Percentiles rank a stretch among this genome's conserved stretches.
Conservation (phyloP, 2,113 vertebrate genomes). For the Nicator chloris region DNA sequence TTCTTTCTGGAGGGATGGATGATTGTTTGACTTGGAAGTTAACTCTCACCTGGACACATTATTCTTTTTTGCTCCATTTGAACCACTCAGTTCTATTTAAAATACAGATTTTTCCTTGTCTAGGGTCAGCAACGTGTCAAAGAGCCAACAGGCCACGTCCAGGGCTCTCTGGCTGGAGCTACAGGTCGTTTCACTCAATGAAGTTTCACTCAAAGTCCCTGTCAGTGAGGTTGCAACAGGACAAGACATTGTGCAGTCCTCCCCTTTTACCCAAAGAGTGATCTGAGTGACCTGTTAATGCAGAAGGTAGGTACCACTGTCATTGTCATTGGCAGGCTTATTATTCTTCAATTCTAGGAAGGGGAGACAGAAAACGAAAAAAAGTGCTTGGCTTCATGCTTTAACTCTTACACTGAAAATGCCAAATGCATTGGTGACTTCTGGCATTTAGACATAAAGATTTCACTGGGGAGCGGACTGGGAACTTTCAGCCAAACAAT, state of each 20-base stretch:
- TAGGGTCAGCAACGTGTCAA: no score
- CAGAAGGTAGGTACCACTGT: background rate
- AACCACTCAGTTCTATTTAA: background rate
- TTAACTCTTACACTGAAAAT: background rate
- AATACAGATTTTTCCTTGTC: background rate
- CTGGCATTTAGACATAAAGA: background rate
- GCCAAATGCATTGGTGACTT: background rate
- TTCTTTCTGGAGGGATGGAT: background rate
- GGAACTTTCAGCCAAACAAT: background rate
- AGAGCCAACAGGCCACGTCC: background rate
- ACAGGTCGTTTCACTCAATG: background rate
- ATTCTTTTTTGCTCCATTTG: background rate
- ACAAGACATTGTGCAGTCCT: background rate
- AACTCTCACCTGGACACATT: background rate
- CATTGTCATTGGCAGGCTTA: background rate
- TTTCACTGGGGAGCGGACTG: background rate
- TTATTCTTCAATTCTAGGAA: background rate
- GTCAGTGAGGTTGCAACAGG: background rate
- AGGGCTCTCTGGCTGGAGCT: background rate
- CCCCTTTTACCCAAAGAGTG: background rate
- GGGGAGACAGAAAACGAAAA: background rate
- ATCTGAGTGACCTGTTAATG: background rate
- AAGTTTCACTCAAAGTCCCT: no score
- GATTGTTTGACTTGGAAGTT: background rate
- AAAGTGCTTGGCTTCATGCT: background rate